These are phyloP conservation scores for Mastacembelus armatus DNA, from an alignment of 2,797 vertebrate genomes.

Conservation along the genomic window DNA sequence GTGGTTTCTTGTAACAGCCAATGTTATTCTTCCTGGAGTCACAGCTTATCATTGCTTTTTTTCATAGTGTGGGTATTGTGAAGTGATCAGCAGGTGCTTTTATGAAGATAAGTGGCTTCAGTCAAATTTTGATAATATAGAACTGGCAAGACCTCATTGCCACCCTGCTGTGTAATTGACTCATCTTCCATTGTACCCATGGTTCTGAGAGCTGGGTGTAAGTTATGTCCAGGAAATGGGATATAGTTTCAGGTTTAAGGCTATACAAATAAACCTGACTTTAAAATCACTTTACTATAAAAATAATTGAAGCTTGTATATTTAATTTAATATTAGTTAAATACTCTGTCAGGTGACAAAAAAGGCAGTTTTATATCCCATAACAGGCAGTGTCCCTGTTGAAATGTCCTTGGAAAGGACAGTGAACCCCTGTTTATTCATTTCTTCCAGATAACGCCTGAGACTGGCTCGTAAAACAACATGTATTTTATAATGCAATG, in stretches of 20 bases:
- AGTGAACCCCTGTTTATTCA: neutral
- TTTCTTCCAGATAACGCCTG: too few species aligned
- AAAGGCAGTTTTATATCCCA: too few species aligned
- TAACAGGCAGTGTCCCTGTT: neutral
- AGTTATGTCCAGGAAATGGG: neutral
- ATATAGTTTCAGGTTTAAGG: neutral
- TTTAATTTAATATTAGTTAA: neutral
- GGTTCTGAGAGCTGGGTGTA: neutral
- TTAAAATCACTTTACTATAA: too few species aligned
- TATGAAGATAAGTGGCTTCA: neutral
- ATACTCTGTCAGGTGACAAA: too few species aligned
- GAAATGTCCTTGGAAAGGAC: neutral
- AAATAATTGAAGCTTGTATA: neutral
- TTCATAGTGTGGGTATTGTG: neutral
- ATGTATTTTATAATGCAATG: neutral
- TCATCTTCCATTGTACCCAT: neutral
- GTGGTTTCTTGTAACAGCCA: neutral
- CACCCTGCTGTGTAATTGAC: too few species aligned
- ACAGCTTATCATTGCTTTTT: conserved; percentile 2
- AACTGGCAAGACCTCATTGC: neutral
- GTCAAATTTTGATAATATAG: neutral
- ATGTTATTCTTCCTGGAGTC: neutral
- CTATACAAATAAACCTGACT: neutral
- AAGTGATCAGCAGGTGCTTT: neutral
- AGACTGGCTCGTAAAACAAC: conserved; percentile 5